Evolutionary conservation across 2,113 vertebrate species (phyloP), one percentile per base, ranked within the genome.

Genomic region (Centrocercus urophasianus): DNA sequence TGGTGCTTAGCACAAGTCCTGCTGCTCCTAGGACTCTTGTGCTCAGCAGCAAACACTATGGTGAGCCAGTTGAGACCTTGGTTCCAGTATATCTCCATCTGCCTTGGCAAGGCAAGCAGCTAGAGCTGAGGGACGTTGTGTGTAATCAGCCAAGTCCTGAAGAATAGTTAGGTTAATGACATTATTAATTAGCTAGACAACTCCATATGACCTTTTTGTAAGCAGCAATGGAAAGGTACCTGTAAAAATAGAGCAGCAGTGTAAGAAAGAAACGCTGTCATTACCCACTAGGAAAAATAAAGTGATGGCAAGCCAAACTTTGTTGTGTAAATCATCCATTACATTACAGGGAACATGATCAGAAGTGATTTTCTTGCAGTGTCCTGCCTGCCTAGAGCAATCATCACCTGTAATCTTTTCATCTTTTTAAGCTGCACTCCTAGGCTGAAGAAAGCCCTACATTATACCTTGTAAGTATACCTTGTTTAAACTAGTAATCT

Each of bases 61-160:
- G 17, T 52, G 50, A 86, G 13, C 27, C 73, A 70, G n/a, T 13
- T 67, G n/a, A 54, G 84, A 92, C 78, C 91, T 91, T 93, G 83
- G 42, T 1, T 8, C 66, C 63, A 65, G 43, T 64, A 79, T 84
- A 56, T 75, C 71, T 72, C 25, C 78, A 61, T 42, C 25, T 34
- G 36, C 10, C 32, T 82, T 27, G 14, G 83, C 65, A 74, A 75
- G 34, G 32, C 47, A 92, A 89, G 63, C 14, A 1, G 1, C 45
- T 73, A 1, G 1, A 43, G 73, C 25, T 71, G 30, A 43, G 34
- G 67, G 57, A 40, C 47, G 84, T 61, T 24, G 42, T 11, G 1
- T 11, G 9, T 70, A 32, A 17, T 64, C 57, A 67, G 32, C 38
- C 60, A 52, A 78, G 32, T 34, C 70, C 48, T 47, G 63, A 22